Conservation (phyloP, 2,113 vertebrate genomes). For the Pseudolaguvia tuberculata region DNA sequence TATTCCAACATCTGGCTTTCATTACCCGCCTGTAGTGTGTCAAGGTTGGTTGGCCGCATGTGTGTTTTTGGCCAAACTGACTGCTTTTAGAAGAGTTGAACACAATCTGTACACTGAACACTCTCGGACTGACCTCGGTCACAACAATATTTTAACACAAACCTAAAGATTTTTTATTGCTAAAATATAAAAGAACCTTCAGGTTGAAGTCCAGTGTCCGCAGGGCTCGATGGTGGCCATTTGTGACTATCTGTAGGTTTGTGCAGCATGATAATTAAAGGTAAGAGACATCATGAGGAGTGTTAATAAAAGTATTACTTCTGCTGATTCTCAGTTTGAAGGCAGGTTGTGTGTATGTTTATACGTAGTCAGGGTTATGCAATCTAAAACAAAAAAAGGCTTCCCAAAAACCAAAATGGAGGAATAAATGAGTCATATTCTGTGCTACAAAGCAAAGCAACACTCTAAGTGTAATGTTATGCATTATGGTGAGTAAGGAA, state of each 20-base stretch:
- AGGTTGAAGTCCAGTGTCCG: too few species aligned
- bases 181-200: not conserved
- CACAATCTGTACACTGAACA: constrained; percentile 10
- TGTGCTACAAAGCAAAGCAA: not conserved
- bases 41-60: constrained; percentile 48
- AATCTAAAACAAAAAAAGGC: constrained; percentile 39
- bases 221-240: not conserved
- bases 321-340: not conserved
- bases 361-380: constrained; percentile 48
- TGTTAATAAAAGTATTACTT: not conserved
- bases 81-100: constrained; percentile 35
- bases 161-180: constrained; percentile 3
- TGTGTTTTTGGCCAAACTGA: constrained; percentile 39
- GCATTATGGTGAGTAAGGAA: too few species aligned
- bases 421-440: constrained; percentile 12
- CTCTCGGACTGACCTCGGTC: constrained; percentile 21
- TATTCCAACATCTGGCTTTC: constrained; percentile 81
- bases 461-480: not conserved
- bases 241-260: not conserved
- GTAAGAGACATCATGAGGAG: not conserved
- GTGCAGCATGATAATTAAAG: not conserved
- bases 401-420: constrained; percentile 13
- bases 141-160: constrained; percentile 27
- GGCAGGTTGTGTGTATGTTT: constrained; percentile 24
- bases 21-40: constrained; percentile 73